A percentile compares a stretch with the other conserved stretches of the same genome.
Conservation (phyloP, 1,140 invertebrate genomes). For the Plectrocnemia conspersa region DNA sequence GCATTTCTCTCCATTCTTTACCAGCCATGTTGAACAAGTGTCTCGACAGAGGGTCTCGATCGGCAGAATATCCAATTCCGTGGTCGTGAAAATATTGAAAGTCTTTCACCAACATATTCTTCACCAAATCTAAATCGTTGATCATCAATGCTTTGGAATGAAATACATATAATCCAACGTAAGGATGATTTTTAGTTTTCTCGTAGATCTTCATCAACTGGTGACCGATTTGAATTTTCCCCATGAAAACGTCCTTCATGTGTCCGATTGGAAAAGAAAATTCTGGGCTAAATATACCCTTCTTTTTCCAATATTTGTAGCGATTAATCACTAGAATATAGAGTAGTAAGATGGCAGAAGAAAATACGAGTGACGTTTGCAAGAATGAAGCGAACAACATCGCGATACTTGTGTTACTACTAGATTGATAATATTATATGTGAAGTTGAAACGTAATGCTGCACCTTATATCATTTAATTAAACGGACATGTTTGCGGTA, state of each 20-base stretch:
- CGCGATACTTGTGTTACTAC: no score
- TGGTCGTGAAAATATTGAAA: constrained; percentile 53
- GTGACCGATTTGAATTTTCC: constrained; percentile 40
- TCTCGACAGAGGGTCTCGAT: constrained; percentile 49
- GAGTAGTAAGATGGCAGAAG: no score
- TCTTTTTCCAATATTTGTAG: constrained; percentile 33
- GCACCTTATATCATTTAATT: no score
- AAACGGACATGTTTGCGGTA: no score
- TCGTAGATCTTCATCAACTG: constrained; percentile 44
- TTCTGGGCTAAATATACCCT: constrained; percentile 39
- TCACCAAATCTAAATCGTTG: constrained; percentile 56
- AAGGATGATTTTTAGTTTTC: constrained; percentile 30
- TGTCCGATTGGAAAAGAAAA: constrained; percentile 40
- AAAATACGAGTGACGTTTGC: no score
- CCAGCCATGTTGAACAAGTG: constrained; percentile 52
- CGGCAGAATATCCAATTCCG: constrained; percentile 45
- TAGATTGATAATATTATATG: no score
- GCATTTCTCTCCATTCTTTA: constrained; percentile 55
- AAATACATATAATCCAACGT: constrained; percentile 2
- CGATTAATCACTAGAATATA: constrained; percentile 2
- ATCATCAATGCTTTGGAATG: constrained; percentile 43
- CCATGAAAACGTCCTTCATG: constrained; percentile 46
- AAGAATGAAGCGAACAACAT: no score
- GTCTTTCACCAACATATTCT: constrained; percentile 57
- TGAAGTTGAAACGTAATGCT: no score